Base-by-base conservation (phyloP, 2,888 invertebrate species). In the Phytoseiulus persimilis region DNA sequence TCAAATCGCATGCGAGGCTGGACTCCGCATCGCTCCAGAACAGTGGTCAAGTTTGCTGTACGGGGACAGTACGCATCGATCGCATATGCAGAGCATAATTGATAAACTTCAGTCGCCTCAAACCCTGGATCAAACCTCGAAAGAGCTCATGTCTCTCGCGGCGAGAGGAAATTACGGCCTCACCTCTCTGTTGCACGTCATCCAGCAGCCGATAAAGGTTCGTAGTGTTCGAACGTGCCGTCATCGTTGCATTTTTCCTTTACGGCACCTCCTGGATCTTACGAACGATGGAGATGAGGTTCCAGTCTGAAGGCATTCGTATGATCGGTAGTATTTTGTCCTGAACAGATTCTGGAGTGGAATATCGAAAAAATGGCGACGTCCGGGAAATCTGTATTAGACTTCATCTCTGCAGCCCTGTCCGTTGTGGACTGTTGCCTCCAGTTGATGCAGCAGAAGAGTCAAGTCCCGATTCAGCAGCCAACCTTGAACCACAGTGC, bases 31-130 rank as follows among this genome's bases (percentile, higher is more conserved):
- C 91, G 97, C 98, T 0, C 98, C 99, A 0, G 99, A 99, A 92
- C 98, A 99, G 92, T 99, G 99, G 99, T 98, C 98, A 0, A 96
- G 98, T 0, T 93, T 99, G 89, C 93, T 99, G 0, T 99, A 99
- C 92, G 99, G 99, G 0, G 99, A 99, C 92, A 95, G 96, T 0
- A 95, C 95, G 5, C 98, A 98, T 92, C 98, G 98, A 92, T 97
- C 97, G 14, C 98, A 99, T 92, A 99, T 99, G 98, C 99, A 99
- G 93, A 93, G 93, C 14, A 93, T 94, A 90, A 93, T 94, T 91
- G 94, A 94, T 91, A 93, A 93, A 92, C 93, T 93, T 91, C 90
- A 87, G 87, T 33, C 87, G 0, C 87, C 87, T 5, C 87, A 90
- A 90, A 83, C 83, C 83, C 33, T 83, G 32, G 83, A 90, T 28